Evolutionary conservation across 92 coral and sea anemone genomes (phyloP).

Genomic region (Zoanthus sansibaricus): DNA sequence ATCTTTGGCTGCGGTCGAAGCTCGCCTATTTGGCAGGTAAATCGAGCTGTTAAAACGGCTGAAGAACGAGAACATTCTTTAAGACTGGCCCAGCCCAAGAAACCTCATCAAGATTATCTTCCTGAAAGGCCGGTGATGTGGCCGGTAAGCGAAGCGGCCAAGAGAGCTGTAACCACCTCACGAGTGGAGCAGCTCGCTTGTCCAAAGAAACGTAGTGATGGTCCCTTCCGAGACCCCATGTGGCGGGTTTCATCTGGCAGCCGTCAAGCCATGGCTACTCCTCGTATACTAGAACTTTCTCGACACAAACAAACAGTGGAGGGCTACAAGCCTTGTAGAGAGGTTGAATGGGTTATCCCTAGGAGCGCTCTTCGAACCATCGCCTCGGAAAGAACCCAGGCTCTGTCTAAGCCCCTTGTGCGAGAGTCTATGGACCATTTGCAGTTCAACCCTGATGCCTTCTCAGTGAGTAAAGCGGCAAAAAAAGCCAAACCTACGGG

Average conservation of each 20-base stretch:
- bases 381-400: slow-evolving; percentile 87
- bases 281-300: slow-evolving; percentile 84
- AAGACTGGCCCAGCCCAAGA: slow-evolving; percentile 85
- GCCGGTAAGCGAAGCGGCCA: slow-evolving; percentile 82
- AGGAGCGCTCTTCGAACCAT: slow-evolving; percentile 80
- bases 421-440: slow-evolving; percentile 94
- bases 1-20: slow-evolving; percentile 88
- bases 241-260: slow-evolving; percentile 92
- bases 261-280: slow-evolving; percentile 81
- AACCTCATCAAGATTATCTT: slow-evolving; percentile 70
- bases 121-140: slow-evolving; percentile 75
- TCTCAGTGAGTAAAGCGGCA: slow-evolving; percentile 87
- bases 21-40: slow-evolving; percentile 92
- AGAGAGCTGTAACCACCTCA: slow-evolving; percentile 69
- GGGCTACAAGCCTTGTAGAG: slow-evolving; percentile 81
- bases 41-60: slow-evolving; percentile 86
- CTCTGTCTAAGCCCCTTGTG: slow-evolving; percentile 78
- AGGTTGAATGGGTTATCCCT: slow-evolving; percentile 74
- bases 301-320: slow-evolving; percentile 83
- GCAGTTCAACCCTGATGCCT: slow-evolving; percentile 94
- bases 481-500: slow-evolving; percentile 78
- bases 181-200: slow-evolving; percentile 87
- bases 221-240: slow-evolving; percentile 83
- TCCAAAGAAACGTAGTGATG: slow-evolving; percentile 89
- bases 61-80: slow-evolving; percentile 88